Evolutionary conservation across 2,888 invertebrate species (phyloP).

Genomic region (Ptilodon capucinus): DNA sequence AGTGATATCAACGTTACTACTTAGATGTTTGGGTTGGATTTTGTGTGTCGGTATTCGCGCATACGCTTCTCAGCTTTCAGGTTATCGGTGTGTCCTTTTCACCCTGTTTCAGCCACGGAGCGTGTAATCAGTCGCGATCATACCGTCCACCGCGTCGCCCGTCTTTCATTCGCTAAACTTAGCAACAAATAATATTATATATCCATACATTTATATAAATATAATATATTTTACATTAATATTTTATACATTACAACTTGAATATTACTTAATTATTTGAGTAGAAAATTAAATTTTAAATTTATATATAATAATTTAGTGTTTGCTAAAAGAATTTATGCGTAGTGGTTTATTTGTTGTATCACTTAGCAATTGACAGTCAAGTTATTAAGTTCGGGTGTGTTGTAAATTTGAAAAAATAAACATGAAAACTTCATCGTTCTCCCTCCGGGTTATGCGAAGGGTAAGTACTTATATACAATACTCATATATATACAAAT

Average conservation of each 20-base stretch:
- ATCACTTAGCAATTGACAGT: neutral
- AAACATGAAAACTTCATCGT: slow-evolving; percentile 90
- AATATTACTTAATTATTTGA: slow-evolving; percentile 19
- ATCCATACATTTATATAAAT: slow-evolving; percentile 25
- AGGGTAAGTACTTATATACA: slow-evolving; percentile 83
- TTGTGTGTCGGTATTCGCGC: slow-evolving; percentile 21
- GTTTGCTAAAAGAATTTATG: slow-evolving; percentile 23
- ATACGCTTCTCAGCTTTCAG: slow-evolving; percentile 43
- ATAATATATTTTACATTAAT: slow-evolving; percentile 19
- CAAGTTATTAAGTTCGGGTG: slow-evolving; percentile 25
- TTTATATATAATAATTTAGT: slow-evolving; percentile 30
- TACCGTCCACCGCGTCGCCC: slow-evolving; percentile 72
- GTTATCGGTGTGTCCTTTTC: slow-evolving; percentile 68
- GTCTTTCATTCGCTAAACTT: slow-evolving; percentile 40
- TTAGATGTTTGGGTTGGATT: slow-evolving; percentile 20
- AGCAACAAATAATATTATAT: slow-evolving; percentile 39
- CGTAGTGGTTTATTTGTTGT: slow-evolving; percentile 19
- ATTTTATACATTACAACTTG: slow-evolving; percentile 16
- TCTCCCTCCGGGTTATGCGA: slow-evolving; percentile 90
- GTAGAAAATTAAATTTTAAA: slow-evolving; percentile 10
- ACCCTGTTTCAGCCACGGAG: slow-evolving; percentile 67
- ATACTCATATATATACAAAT: slow-evolving; percentile 11
- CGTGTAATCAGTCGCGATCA: slow-evolving; percentile 74
- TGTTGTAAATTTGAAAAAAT: slow-evolving; percentile 47
- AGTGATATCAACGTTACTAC: slow-evolving; percentile 21